Percentiles rank a stretch among this genome's conserved stretches.
Evolutionary conservation across 2,888 invertebrate species (phyloP).

Genomic region (Acrocyrtus sp.): DNA sequence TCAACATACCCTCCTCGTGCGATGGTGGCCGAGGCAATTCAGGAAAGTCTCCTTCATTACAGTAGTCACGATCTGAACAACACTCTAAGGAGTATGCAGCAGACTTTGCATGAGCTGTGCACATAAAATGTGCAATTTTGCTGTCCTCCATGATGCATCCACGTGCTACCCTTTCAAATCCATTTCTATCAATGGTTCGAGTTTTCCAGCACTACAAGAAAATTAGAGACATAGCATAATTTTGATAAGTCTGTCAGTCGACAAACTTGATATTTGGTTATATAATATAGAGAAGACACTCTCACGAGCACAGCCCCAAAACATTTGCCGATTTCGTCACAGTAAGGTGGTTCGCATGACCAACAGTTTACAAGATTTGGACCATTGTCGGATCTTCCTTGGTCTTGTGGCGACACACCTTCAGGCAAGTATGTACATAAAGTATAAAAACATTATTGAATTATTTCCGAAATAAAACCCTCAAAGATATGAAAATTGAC

Average conservation of each 20-base stretch:
- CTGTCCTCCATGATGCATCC: slow-evolving; percentile 79
- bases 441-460: too few relatives aligned
- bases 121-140: slow-evolving; percentile 76
- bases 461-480: too few relatives aligned
- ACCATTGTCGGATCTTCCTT: neutral
- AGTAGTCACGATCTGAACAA: slow-evolving; percentile 77
- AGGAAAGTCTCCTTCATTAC: slow-evolving; percentile 85
- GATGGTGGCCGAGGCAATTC: slow-evolving; percentile 70
- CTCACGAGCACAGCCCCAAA: slow-evolving; percentile 75
- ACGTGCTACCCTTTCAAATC: slow-evolving; percentile 75
- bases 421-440: neutral
- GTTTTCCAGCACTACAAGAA: slow-evolving; percentile 81
- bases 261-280: neutral
- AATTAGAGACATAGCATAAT: too few relatives aligned
- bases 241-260: too few relatives aligned
- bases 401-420: slow-evolving; percentile 13
- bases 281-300: slow-evolving; percentile 25
- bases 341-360: slow-evolving; percentile 79
- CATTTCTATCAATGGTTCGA: slow-evolving; percentile 76
- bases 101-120: slow-evolving; percentile 66
- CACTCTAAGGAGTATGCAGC: slow-evolving; percentile 80
- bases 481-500: too few relatives aligned
- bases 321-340: slow-evolving; percentile 72
- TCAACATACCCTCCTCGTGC: slow-evolving; percentile 66
- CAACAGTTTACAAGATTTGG: slow-evolving; percentile 72